These are phyloP conservation scores for Pachypeltis micranthus DNA, from an alignment of 1,140 invertebrate genomes.

Conservation along the genomic window DNA sequence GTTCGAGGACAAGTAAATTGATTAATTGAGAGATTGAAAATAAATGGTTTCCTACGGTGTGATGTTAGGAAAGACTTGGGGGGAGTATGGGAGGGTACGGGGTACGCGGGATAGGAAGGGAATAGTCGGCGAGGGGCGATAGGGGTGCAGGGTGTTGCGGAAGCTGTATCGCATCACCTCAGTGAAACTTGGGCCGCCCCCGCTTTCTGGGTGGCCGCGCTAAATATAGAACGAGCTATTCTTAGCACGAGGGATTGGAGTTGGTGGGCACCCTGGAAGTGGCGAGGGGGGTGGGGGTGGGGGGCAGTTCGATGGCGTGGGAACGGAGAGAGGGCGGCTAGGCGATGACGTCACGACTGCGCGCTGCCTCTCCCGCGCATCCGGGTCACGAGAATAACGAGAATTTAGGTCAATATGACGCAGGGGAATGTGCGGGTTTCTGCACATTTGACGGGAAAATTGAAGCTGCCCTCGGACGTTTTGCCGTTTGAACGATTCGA, in stretches of 20 bases:
- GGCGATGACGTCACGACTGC: constrained; percentile 1
- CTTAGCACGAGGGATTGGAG: constrained; percentile 3
- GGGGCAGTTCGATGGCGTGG: background rate
- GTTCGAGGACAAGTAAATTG: too few relatives aligned
- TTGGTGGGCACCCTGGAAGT: too few relatives aligned
- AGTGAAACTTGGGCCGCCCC: constrained; percentile 4
- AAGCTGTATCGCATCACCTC: background rate
- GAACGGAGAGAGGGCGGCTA: background rate
- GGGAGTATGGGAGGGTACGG: too few relatives aligned
- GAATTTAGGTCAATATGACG: constrained; percentile 5
- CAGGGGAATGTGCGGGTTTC: background rate
- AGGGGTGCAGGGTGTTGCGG: background rate
- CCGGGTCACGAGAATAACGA: background rate
- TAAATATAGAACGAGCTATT: constrained; percentile 19
- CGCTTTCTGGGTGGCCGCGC: constrained; percentile 2
- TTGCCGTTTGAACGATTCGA: too few relatives aligned
- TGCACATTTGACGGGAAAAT: background rate
- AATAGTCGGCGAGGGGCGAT: background rate
- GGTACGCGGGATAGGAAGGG: too few relatives aligned
- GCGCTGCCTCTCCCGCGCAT: background rate
- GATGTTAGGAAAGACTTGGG: too few relatives aligned
- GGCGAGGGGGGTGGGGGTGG: background rate
- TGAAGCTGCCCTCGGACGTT: too few relatives aligned
- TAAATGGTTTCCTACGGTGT: too few relatives aligned
- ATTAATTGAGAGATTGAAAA: too few relatives aligned